These are phyloP conservation scores for Ictalurus furcatus DNA, from an alignment of 2,113 vertebrate species.

Conservation along the genomic window DNA sequence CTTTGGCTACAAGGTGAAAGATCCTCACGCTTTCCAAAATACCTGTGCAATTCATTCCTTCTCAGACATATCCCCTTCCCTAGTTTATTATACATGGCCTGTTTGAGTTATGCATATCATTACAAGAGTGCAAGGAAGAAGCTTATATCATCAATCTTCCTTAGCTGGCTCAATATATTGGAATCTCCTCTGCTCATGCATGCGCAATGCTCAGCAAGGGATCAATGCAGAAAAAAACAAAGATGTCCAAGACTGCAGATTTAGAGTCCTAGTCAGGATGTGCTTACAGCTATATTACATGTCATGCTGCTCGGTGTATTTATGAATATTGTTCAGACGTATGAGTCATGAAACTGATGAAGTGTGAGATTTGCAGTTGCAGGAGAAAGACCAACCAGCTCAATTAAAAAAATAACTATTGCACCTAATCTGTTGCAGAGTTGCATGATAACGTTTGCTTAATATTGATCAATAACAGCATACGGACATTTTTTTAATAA, in stretches of 20 bases:
- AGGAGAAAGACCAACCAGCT: background rate
- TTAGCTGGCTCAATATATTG: slow-evolving; percentile 42
- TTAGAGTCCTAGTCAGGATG: slow-evolving; percentile 8
- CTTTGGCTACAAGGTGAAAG: slow-evolving; percentile 89
- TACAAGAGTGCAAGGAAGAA: slow-evolving; percentile 27
- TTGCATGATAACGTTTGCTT: background rate
- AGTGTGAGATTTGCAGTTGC: background rate
- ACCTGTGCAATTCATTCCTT: background rate
- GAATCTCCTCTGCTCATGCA: slow-evolving; percentile 43
- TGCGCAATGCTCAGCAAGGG: slow-evolving; percentile 15
- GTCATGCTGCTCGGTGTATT: background rate
- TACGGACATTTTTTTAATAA: background rate
- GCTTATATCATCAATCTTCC: slow-evolving; percentile 47
- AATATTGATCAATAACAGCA: background rate
- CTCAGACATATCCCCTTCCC: background rate
- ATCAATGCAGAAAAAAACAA: slow-evolving; percentile 15
- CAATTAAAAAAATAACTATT: background rate
- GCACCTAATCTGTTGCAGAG: background rate
- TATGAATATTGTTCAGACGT: background rate
- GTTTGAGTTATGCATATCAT: slow-evolving; percentile 42
- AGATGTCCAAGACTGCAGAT: slow-evolving; percentile 10
- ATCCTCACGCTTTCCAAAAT: background rate
- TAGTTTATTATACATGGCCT: slow-evolving; percentile 1
- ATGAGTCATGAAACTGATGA: background rate
- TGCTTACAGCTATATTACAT: slow-evolving; percentile 14